phyloP scores from a whole-genome alignment of 2,888 invertebrate genomes.

The Hypolimnas misippus region DNA sequence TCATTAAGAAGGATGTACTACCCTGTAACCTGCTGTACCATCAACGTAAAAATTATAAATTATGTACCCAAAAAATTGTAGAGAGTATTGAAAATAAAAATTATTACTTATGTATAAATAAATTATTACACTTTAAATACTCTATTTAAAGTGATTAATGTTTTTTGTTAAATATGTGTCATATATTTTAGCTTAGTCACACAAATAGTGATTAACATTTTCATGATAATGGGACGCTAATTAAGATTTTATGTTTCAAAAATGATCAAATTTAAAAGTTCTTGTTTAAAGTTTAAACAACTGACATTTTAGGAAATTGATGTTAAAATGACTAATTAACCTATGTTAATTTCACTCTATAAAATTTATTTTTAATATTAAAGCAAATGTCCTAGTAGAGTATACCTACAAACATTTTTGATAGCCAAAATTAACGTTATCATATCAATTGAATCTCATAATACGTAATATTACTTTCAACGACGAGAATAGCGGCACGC shows the following conservation, averaged over 20 bases:
- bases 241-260: constrained; percentile 8
- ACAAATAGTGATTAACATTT: not conserved
- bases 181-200: not conserved
- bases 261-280: not conserved
- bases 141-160: not conserved
- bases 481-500: constrained; percentile 57
- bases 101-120: no score
- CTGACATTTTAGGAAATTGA: constrained; percentile 16
- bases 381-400: not conserved
- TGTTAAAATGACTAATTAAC: not conserved
- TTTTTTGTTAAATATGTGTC: not conserved
- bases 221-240: constrained; percentile 7
- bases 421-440: constrained; percentile 4
- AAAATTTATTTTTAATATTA: not conserved
- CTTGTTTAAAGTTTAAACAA: constrained; percentile 13
- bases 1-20: no score
- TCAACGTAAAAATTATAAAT: no score
- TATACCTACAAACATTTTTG: not conserved
- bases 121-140: no score
- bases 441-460: constrained; percentile 21
- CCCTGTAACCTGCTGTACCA: no score
- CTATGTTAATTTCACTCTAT: not conserved
- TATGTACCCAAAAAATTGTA: no score
- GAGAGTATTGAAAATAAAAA: no score
- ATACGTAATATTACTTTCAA: constrained; percentile 48